These are phyloP conservation scores for Sturmia bella DNA, from an alignment of 2,888 invertebrate genomes.

Conservation along the genomic window DNA sequence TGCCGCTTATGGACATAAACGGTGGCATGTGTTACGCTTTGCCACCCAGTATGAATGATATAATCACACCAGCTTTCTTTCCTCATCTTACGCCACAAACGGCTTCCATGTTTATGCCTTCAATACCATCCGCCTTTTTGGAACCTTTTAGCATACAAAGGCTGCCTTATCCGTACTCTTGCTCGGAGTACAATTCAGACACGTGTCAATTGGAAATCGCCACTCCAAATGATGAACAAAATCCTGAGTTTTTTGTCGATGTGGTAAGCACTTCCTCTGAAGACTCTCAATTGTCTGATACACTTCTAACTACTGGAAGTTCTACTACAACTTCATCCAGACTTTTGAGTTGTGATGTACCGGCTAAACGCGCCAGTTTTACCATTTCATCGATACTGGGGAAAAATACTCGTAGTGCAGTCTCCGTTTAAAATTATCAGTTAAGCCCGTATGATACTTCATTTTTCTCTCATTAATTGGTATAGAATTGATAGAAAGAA, in stretches of 20 bases:
- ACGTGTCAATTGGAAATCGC: conserved; percentile 42
- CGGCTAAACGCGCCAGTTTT: conserved; percentile 78
- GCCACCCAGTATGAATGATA: conserved; percentile 47
- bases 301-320: neutral
- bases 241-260: conserved; percentile 76
- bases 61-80: conserved; percentile 25
- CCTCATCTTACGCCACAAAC: conserved; percentile 50
- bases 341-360: conserved; percentile 65
- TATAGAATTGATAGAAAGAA: too few relatives aligned
- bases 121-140: conserved; percentile 43
- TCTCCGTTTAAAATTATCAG: conserved; percentile 40
- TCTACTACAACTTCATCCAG: conserved; percentile 21
- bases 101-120: conserved; percentile 50
- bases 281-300: conserved; percentile 42
- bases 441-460: too few relatives aligned
- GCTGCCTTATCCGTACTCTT: neutral
- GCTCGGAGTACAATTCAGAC: conserved; percentile 39
- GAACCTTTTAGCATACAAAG: conserved; percentile 1
- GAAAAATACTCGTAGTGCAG: conserved; percentile 48
- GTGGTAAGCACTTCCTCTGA: conserved; percentile 74
- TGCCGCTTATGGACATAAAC: conserved; percentile 59
- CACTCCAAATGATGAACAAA: conserved; percentile 60
- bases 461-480: too few relatives aligned
- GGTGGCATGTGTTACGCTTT: conserved; percentile 52
- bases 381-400: conserved; percentile 81